Evolutionary conservation across 2,797 vertebrate genomes (phyloP), one percentile per base, ranked within the genome.

Genomic region (Bradypodion pumilum): DNA sequence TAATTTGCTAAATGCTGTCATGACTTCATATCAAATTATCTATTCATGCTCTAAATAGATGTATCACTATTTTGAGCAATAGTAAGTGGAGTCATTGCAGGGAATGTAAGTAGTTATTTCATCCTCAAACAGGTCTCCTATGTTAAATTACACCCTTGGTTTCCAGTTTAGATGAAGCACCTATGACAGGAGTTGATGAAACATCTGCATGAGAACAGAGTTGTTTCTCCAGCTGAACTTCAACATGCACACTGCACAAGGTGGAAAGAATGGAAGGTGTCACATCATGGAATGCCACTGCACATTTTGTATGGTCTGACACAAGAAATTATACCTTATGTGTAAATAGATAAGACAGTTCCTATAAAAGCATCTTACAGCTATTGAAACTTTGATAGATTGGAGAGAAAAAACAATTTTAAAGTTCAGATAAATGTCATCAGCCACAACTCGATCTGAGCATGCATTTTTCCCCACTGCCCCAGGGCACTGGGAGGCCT

Each of bases 1-100:
- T 88, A 49, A 85, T 80, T 84, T 86, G 44, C 83, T 42, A 84
- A 27, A 77, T 74, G 76, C 13, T 77, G 86, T 82, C 49, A 78
- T 4, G 5, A 83, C 85, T 88, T 63, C 49, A 16, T 12, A 32
- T 89, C 90, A 91, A 90, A 37, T 88, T 89, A 70, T 81, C 77
- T 66, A 63, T n/a, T 87, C 79, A 62, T 83, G 69, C 23, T 89
- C 87, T 89, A 65, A 74, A 16, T 76, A 46, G 44, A 56, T 77
- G 88, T 80, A 81, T 88, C 76, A 88, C 74, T 37, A 49, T 89
- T 90, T 92, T 62, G 85, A 80, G 46, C 12, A 46, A 82, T 7
- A 37, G 62, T 78, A 89, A 87, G 90, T 79, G 82, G 66, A 29
- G 4, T 85, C n/a, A 83, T 89, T 83, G 66, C 8, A 32, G 72